A percentile compares a stretch with the other conserved stretches of the same genome.
phyloP scores from a whole-genome alignment of 2,113 vertebrate species.

The Oreochromis spilurus region DNA sequence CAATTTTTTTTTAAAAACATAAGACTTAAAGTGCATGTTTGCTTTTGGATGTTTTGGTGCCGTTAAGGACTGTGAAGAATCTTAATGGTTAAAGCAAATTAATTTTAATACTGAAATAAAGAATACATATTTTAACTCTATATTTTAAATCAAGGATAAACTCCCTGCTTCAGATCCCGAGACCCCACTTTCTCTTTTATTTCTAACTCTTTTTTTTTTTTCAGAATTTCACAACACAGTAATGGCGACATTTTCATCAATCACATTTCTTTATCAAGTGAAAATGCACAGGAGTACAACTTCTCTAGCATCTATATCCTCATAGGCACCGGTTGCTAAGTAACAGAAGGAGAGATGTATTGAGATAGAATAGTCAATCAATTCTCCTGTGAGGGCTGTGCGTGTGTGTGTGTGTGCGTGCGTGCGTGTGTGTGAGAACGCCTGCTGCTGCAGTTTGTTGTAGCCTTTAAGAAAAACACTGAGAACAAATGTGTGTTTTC shows the following conservation, averaged over 20 bases:
- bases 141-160: background rate
- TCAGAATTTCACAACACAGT: background rate
- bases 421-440: background rate
- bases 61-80: background rate
- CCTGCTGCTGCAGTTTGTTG: background rate
- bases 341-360: constrained; percentile 78
- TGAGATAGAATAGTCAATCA: constrained; percentile 76
- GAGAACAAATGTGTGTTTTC: background rate
- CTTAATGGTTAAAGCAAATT: background rate
- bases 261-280: constrained; percentile 56
- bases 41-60: background rate
- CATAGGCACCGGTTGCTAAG: constrained; percentile 74
- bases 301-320: constrained; percentile 65
- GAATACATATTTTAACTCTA: background rate
- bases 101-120: background rate
- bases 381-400: constrained; percentile 61
- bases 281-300: constrained; percentile 63
- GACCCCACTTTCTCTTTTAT: background rate
- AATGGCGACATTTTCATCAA: constrained; percentile 35
- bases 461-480: background rate
- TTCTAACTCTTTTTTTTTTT: background rate
- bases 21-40: background rate
- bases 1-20: background rate
- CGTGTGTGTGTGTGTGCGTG: background rate
- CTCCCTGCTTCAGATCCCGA: background rate